A percentile compares a stretch with the other conserved stretches of the same genome.
Evolutionary conservation across 2,113 vertebrate genomes (phyloP).

Genomic region (Ictalurus furcatus): DNA sequence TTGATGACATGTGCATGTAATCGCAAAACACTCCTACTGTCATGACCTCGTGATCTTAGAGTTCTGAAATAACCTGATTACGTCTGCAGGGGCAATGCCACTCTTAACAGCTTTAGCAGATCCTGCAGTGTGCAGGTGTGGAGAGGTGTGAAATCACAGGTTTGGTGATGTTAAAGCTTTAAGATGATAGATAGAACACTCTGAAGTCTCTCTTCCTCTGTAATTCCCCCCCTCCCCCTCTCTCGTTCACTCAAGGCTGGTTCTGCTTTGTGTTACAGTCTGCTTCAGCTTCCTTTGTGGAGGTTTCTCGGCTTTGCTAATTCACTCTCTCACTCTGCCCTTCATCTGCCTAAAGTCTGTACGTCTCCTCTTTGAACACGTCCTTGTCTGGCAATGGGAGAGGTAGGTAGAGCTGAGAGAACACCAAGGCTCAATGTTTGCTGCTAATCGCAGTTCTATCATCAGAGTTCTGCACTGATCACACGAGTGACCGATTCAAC

Average conservation of each 20-base stretch:
- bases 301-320: too few relatives aligned
- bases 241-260: neutral
- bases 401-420: neutral
- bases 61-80: neutral
- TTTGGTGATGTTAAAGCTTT: neutral
- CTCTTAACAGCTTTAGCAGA: neutral
- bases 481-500: neutral
- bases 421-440: neutral
- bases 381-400: neutral
- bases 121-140: neutral
- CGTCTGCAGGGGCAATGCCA: neutral
- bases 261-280: neutral
- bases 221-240: too few relatives aligned
- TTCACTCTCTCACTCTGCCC: slow-evolving; percentile 8
- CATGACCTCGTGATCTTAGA: neutral
- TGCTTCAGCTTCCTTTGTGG: neutral
- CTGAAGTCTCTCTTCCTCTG: neutral
- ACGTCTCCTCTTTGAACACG: neutral
- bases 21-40: neutral
- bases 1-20: neutral
- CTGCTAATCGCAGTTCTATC: neutral
- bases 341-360: slow-evolving; percentile 25
- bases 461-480: neutral
- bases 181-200: neutral
- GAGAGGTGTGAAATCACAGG: neutral